Conservation (phyloP, 2,888 invertebrate species). For the Noctua fimbriata region DNA sequence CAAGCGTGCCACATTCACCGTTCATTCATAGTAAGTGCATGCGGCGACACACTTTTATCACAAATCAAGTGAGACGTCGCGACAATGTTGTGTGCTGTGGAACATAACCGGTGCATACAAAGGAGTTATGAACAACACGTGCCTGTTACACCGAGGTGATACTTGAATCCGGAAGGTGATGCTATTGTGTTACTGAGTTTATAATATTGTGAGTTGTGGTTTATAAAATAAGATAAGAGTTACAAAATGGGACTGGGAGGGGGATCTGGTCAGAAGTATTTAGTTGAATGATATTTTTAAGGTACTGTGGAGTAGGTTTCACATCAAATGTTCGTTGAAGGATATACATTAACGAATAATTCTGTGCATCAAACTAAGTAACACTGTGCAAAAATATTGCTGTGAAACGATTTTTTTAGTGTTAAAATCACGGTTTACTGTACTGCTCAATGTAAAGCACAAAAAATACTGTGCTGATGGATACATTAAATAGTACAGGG, state of each 20-base stretch:
- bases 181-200: constrained; percentile 29
- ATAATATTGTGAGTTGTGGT: constrained; percentile 6
- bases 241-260: not conserved
- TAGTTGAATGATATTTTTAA: not conserved
- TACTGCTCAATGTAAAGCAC: not conserved
- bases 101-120: constrained; percentile 74
- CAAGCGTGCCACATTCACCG: constrained; percentile 54
- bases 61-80: constrained; percentile 76
- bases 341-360: not conserved
- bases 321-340: not conserved
- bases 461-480: not conserved
- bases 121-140: constrained; percentile 63
- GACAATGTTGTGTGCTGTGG: constrained; percentile 70
- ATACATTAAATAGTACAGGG: not conserved
- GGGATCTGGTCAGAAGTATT: not conserved
- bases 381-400: not conserved
- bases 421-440: not conserved
- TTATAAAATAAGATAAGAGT: not conserved
- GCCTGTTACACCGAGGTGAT: constrained; percentile 63
- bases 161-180: constrained; percentile 56
- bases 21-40: constrained; percentile 71
- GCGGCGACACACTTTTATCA: constrained; percentile 75
- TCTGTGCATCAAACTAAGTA: not conserved
- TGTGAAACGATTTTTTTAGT: not conserved
- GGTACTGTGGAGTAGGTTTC: not conserved